Evolutionary conservation across 2,797 vertebrate genomes (phyloP).

Genomic region (Bradypodion pumilum): DNA sequence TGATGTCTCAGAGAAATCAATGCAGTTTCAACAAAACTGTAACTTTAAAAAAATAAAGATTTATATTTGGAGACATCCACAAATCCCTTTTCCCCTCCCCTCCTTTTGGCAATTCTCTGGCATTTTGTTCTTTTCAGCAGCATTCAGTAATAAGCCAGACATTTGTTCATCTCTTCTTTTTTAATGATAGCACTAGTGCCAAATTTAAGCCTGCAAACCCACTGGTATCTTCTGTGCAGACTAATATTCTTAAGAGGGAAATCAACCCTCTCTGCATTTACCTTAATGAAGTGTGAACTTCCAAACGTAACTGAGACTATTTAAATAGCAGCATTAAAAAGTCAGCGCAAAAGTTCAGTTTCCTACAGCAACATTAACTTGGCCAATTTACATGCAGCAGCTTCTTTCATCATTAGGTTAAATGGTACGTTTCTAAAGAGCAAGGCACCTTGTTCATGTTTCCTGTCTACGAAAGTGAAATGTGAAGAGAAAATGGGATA

Average conservation of each 20-base stretch:
- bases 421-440: conserved; percentile 27
- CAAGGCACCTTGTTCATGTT: neutral
- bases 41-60: neutral
- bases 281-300: conserved; percentile 43
- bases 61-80: neutral
- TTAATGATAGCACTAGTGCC: neutral
- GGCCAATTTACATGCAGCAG: conserved; percentile 31
- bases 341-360: conserved; percentile 35
- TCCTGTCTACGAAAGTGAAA: conserved; percentile 1
- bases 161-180: neutral
- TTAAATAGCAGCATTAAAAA: conserved; percentile 35
- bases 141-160: neutral
- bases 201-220: conserved; percentile 5
- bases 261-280: conserved; percentile 26
- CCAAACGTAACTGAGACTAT: conserved; percentile 21
- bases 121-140: neutral
- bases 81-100: neutral
- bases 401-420: conserved; percentile 28
- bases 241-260: conserved; percentile 21
- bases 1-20: neutral
- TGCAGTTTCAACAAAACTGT: neutral
- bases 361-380: conserved; percentile 37
- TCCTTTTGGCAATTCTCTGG: neutral
- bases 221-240: neutral
- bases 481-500: neutral